Conservation (phyloP, 2,888 invertebrate species). For the Drosophila formosana region DNA sequence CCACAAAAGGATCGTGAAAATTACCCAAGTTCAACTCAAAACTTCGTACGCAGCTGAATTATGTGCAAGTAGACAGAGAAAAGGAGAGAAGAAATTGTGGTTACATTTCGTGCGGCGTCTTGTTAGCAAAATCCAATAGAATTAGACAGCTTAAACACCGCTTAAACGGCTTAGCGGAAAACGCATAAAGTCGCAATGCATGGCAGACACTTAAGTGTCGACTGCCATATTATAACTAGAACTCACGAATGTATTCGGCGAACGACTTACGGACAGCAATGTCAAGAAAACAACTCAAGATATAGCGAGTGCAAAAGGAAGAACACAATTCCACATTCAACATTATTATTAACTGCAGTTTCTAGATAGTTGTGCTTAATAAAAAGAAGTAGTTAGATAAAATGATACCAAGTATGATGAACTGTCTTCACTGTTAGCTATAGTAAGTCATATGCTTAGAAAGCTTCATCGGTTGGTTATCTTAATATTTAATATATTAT, state of each 20-base stretch:
- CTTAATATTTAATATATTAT: no score
- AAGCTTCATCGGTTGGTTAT: no score
- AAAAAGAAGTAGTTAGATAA: no score
- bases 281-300: no score
- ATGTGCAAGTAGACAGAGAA: conserved; percentile 40
- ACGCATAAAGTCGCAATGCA: not conserved
- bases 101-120: conserved; percentile 50
- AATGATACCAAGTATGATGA: no score
- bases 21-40: conserved; percentile 20
- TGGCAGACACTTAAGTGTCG: not conserved
- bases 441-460: no score
- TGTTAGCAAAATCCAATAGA: conserved; percentile 30
- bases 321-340: no score
- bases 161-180: not conserved
- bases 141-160: not conserved
- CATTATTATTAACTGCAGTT: no score
- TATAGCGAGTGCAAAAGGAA: no score
- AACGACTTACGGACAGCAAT: no score
- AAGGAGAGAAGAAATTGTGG: conserved; percentile 42
- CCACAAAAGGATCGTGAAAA: conserved; percentile 37
- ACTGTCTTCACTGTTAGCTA: no score
- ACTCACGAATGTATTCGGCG: not conserved
- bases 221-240: not conserved
- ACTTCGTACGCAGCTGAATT: conserved; percentile 24
- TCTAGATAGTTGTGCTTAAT: no score